A percentile compares a stretch with the other conserved stretches of the same genome.
These are phyloP conservation scores for Liodrosophila aerea DNA, from an alignment of 2,888 invertebrate species.

Conservation along the genomic window DNA sequence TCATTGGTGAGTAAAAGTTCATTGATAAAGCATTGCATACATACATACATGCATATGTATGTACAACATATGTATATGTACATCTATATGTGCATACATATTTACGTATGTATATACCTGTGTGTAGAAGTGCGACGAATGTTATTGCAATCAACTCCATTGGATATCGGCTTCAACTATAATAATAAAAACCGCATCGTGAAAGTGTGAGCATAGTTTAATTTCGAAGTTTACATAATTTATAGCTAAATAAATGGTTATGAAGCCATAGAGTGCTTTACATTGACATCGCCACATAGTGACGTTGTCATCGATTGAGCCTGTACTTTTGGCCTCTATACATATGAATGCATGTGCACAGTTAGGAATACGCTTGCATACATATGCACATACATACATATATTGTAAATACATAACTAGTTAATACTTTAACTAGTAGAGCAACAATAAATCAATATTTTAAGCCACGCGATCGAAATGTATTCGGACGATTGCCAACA, in stretches of 20 bases:
- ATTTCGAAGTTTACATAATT: conserved; percentile 3
- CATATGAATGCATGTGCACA: conserved; percentile 10
- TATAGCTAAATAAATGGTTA: conserved; percentile 14
- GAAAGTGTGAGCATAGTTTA: conserved; percentile 7
- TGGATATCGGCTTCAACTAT: conserved; percentile 26
- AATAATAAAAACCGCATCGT: conserved; percentile 1
- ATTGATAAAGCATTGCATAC: conserved; percentile 60
- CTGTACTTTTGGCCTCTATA: conserved; percentile 33
- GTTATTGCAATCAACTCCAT: conserved; percentile 36
- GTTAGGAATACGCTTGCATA: conserved; percentile 55
- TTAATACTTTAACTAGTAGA: conserved; percentile 15
- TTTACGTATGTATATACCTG: conserved; percentile 25
- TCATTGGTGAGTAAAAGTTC: conserved; percentile 79
- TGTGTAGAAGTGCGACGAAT: conserved; percentile 26
- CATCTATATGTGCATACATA: conserved; percentile 11
- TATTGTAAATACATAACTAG: too few species aligned
- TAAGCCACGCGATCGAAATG: conserved; percentile 78
- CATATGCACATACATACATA: conserved; percentile 5
- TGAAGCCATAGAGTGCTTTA: conserved; percentile 14
- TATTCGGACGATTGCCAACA: conserved; percentile 66
- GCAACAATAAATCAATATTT: conserved; percentile 61
- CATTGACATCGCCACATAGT: conserved; percentile 1
- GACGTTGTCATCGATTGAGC: conserved; percentile 34
- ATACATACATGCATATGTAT: conserved; percentile 25
- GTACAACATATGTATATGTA: conserved; percentile 25